Conservation (phyloP, 1,140 invertebrate genomes). For the Drosophila miranda region DNA sequence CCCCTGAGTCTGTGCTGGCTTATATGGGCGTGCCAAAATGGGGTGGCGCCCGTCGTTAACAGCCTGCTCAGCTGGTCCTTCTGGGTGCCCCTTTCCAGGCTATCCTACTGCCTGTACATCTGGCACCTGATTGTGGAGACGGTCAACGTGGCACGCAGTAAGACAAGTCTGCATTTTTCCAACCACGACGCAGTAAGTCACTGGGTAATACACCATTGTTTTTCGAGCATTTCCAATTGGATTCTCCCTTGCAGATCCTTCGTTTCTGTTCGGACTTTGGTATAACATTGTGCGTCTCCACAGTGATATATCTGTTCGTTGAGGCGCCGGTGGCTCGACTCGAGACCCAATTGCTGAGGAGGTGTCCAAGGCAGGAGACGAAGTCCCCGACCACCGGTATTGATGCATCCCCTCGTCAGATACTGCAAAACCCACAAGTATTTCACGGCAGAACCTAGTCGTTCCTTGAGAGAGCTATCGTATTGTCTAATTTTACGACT, state of each 20-base stretch:
- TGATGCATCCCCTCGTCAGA: not conserved
- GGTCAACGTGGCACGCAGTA: slow-evolving; percentile 46
- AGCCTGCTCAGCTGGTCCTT: slow-evolving; percentile 82
- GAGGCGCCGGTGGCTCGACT: slow-evolving; percentile 58
- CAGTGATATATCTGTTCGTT: slow-evolving; percentile 58
- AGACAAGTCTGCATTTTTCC: slow-evolving; percentile 68
- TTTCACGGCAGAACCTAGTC: slow-evolving; percentile 65
- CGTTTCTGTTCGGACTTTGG: slow-evolving; percentile 74
- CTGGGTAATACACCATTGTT: no score
- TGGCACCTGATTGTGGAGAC: slow-evolving; percentile 82
- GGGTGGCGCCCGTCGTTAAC: slow-evolving; percentile 85
- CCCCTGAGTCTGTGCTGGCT: slow-evolving; percentile 86
- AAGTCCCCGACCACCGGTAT: not conserved
- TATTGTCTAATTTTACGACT: no score
- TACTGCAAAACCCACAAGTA: slow-evolving; percentile 25
- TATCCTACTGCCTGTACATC: slow-evolving; percentile 84
- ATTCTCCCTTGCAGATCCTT: slow-evolving; percentile 35
- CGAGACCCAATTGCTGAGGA: slow-evolving; percentile 39
- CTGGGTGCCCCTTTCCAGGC: slow-evolving; percentile 83
- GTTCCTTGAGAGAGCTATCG: slow-evolving; percentile 22
- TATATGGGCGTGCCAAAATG: slow-evolving; percentile 87
- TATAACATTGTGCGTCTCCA: slow-evolving; percentile 54
- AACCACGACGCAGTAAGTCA: slow-evolving; percentile 70
- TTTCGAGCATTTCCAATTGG: not conserved
- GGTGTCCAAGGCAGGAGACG: not conserved